Evolutionary conservation across 2,797 vertebrate species (phyloP).

Genomic region (Kryptolebias ocellatus): DNA sequence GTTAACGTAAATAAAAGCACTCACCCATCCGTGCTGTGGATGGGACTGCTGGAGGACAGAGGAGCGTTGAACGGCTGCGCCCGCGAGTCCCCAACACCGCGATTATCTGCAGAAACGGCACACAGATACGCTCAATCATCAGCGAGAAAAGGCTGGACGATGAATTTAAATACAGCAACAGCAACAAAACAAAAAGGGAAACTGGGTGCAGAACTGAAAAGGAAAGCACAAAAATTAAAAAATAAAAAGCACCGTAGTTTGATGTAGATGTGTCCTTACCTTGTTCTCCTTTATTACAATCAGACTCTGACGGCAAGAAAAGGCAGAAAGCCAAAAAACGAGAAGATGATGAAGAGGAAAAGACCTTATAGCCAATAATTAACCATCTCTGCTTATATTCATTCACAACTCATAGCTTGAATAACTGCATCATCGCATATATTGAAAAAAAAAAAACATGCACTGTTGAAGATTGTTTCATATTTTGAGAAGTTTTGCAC

Average conservation of each 20-base stretch:
- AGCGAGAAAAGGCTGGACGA: too few relatives aligned
- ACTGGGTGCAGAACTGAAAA: constrained; percentile 27
- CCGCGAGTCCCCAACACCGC: constrained; percentile 55
- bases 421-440: neutral
- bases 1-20: constrained; percentile 15
- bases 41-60: constrained; percentile 86
- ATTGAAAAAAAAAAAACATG: too few relatives aligned
- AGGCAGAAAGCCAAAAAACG: constrained; percentile 24
- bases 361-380: too few relatives aligned
- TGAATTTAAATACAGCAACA: neutral
- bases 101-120: constrained; percentile 49
- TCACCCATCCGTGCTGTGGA: constrained; percentile 88
- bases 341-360: neutral
- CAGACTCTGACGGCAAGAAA: constrained; percentile 82
- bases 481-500: too few relatives aligned
- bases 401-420: neutral
- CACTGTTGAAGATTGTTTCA: too few relatives aligned
- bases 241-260: neutral
- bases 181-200: constrained; percentile 3
- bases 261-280: constrained; percentile 81
- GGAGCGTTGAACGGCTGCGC: constrained; percentile 62
- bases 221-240: neutral
- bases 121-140: neutral
- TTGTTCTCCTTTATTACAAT: constrained; percentile 84
- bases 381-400: too few relatives aligned